Percentiles rank a stretch among this genome's conserved stretches.
Evolutionary conservation across 2,113 vertebrate genomes (phyloP).

Genomic region (Girardinichthys multiradiatus): DNA sequence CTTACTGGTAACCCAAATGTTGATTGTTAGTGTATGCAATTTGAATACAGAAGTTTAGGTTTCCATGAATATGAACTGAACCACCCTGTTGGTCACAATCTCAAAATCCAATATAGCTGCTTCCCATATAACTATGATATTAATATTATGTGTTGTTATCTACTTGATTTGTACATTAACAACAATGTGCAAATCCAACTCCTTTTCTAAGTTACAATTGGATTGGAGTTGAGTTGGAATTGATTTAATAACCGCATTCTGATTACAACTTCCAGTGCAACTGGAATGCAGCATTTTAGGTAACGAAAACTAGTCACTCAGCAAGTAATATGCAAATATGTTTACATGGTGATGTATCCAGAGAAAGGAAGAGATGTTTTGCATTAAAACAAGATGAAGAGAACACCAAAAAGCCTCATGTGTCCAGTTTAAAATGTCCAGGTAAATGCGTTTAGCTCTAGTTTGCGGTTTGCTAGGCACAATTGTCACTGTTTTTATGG

Average conservation of each 20-base stretch:
- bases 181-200: no score
- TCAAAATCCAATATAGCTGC: no score
- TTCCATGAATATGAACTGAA: no score
- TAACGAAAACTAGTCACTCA: background rate
- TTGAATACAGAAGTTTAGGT: no score
- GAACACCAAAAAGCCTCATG: background rate
- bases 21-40: no score
- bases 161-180: no score
- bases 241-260: background rate
- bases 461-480: conserved; percentile 6
- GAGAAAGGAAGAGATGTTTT: background rate
- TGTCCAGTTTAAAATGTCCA: background rate
- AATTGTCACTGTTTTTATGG: conserved; percentile 15
- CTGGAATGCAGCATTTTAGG: background rate
- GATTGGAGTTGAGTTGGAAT: background rate
- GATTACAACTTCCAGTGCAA: background rate
- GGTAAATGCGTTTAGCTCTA: background rate
- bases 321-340: background rate
- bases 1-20: no score
- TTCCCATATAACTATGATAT: no score
- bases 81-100: no score
- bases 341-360: background rate
- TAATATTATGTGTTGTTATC: no score
- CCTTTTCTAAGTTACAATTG: background rate
- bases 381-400: background rate